A percentile compares a stretch with the other conserved stretches of the same genome.
These are phyloP conservation scores for Polydrusus pterygomalis DNA, from an alignment of 2,888 invertebrate species.

Conservation along the genomic window DNA sequence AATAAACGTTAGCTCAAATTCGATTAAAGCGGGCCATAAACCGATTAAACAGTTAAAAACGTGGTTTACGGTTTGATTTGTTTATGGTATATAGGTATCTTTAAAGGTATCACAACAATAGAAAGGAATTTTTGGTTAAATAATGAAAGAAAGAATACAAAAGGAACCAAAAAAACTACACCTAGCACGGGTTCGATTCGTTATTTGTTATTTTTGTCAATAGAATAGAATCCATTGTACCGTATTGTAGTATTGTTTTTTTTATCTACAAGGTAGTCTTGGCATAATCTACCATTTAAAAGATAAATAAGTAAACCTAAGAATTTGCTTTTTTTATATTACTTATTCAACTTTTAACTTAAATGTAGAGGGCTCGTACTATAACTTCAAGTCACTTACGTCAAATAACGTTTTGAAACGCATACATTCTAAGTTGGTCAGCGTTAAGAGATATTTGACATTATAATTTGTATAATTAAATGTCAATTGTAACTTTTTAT, in stretches of 20 bases:
- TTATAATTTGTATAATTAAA: too few species aligned
- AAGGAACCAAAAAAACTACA: conserved; percentile 37
- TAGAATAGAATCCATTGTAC: conserved; percentile 35
- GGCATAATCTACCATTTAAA: not conserved
- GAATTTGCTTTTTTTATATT: not conserved
- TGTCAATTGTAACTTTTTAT: too few species aligned
- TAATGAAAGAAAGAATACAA: conserved; percentile 39
- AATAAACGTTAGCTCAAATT: conserved; percentile 27
- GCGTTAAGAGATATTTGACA: too few species aligned
- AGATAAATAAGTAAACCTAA: not conserved
- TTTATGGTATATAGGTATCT: conserved; percentile 52
- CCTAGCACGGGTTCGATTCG: conserved; percentile 42
- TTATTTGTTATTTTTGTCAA: conserved; percentile 37
- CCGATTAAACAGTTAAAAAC: conserved; percentile 50
- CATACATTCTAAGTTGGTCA: too few species aligned
- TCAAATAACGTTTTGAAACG: too few species aligned
- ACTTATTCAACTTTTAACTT: not conserved
- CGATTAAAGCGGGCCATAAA: conserved; percentile 27
- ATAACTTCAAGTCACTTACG: too few species aligned
- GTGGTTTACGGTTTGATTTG: conserved; percentile 51
- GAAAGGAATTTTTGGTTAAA: conserved; percentile 50
- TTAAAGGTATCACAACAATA: conserved; percentile 50
- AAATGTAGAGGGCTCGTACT: too few species aligned
- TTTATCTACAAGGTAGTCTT: conserved; percentile 2
- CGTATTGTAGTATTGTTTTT: conserved; percentile 2